Evolutionary conservation across 2,888 invertebrate species (phyloP).

Genomic region (Dolichopus griseipennis): DNA sequence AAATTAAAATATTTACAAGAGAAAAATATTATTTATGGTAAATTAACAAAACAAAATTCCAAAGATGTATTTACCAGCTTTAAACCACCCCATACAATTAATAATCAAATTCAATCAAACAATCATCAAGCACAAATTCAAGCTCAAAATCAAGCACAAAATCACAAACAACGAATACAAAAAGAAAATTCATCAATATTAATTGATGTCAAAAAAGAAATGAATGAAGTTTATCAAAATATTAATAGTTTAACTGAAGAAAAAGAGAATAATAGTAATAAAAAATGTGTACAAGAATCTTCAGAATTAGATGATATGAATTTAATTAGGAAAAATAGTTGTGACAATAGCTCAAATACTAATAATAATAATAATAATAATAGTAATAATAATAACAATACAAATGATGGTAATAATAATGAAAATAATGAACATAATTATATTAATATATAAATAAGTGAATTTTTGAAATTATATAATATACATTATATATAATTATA

Average conservation of each 20-base stretch:
- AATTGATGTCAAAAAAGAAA: constrained; percentile 16
- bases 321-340: background rate
- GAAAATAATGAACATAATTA: constrained; percentile 10
- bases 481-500: background rate
- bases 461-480: background rate
- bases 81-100: constrained; percentile 29
- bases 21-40: constrained; percentile 39
- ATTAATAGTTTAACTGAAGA: constrained; percentile 11
- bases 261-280: background rate
- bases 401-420: background rate
- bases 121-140: background rate
- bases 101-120: constrained; percentile 30
- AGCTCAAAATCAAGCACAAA: background rate
- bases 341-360: background rate
- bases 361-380: background rate
- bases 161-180: background rate
- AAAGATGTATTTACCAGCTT: constrained; percentile 36
- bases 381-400: background rate
- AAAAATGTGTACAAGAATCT: background rate
- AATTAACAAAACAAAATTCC: constrained; percentile 32
- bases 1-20: constrained; percentile 36
- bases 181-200: constrained; percentile 1
- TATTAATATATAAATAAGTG: constrained; percentile 10
- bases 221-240: constrained; percentile 16
- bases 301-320: background rate